A percentile compares a stretch with the other conserved stretches of the same genome.
Conservation (phyloP, 1,140 invertebrate species). For the Prorops nasuta region DNA sequence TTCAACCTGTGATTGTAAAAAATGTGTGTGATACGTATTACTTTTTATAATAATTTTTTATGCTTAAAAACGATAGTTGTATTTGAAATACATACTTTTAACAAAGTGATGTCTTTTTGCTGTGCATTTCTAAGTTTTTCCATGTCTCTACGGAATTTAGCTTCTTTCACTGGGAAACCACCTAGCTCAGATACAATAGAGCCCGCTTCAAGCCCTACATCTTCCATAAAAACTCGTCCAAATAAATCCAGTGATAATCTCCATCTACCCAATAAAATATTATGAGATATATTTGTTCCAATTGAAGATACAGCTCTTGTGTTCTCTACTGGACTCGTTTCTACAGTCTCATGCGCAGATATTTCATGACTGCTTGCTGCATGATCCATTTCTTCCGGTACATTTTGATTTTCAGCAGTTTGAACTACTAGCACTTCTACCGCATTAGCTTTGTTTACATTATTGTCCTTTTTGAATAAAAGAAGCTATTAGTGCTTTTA, state of each 20-base stretch:
- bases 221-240: slow-evolving; percentile 95
- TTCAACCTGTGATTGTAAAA: slow-evolving; percentile 70
- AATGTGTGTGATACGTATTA: no score
- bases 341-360: slow-evolving; percentile 78
- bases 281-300: slow-evolving; percentile 81
- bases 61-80: slow-evolving; percentile 16
- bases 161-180: slow-evolving; percentile 96
- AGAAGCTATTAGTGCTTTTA: no score
- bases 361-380: slow-evolving; percentile 69
- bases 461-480: slow-evolving; percentile 35
- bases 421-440: slow-evolving; percentile 56
- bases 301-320: slow-evolving; percentile 62
- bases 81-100: slow-evolving; percentile 60
- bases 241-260: slow-evolving; percentile 91
- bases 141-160: slow-evolving; percentile 95
- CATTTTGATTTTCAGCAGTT: slow-evolving; percentile 52
- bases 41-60: no score
- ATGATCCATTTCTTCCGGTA: slow-evolving; percentile 63
- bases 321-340: slow-evolving; percentile 63
- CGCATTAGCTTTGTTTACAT: slow-evolving; percentile 39
- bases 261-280: slow-evolving; percentile 92
- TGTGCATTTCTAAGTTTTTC: slow-evolving; percentile 94
- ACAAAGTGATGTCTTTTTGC: slow-evolving; percentile 87
- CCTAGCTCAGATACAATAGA: slow-evolving; percentile 94
- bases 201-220: slow-evolving; percentile 93